phyloP scores from a whole-genome alignment of 2,888 invertebrate species.

The Psylliodes chrysocephalus region DNA sequence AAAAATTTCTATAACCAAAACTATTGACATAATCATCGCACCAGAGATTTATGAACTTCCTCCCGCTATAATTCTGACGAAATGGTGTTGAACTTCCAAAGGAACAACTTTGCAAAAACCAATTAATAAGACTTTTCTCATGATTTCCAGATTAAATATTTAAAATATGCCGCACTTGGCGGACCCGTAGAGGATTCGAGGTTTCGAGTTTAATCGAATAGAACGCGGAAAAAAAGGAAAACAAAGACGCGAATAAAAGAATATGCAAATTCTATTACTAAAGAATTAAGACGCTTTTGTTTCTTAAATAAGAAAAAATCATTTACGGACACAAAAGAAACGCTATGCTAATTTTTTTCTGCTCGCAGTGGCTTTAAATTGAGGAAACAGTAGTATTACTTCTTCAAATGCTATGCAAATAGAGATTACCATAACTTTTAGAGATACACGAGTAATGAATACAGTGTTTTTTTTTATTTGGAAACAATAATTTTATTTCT shows the following conservation, averaged over 20 bases:
- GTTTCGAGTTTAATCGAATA: conserved; percentile 10
- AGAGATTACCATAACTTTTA: conserved; percentile 41
- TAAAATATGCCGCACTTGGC: not conserved
- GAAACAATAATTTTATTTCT: not conserved
- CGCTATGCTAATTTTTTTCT: conserved; percentile 49
- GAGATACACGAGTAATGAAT: not conserved
- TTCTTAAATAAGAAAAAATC: conserved; percentile 44
- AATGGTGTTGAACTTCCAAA: no score
- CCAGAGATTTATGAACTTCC: no score
- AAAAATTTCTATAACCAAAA: no score
- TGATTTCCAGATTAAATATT: no score
- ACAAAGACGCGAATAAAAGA: conserved; percentile 11
- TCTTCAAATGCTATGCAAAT: conserved; percentile 48
- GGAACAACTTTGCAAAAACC: no score
- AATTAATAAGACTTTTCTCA: no score
- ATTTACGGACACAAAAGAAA: conserved; percentile 52
- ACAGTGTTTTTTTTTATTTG: not conserved
- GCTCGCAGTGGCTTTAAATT: conserved; percentile 32
- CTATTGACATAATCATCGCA: no score
- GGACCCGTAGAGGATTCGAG: not conserved
- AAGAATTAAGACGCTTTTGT: conserved; percentile 48
- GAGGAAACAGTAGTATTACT: conserved; percentile 39
- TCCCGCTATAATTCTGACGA: no score
- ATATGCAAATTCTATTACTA: conserved; percentile 42
- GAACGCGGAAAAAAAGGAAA: conserved; percentile 8